phyloP scores from a whole-genome alignment of 2,113 vertebrate species.

The Lanius collurio region DNA sequence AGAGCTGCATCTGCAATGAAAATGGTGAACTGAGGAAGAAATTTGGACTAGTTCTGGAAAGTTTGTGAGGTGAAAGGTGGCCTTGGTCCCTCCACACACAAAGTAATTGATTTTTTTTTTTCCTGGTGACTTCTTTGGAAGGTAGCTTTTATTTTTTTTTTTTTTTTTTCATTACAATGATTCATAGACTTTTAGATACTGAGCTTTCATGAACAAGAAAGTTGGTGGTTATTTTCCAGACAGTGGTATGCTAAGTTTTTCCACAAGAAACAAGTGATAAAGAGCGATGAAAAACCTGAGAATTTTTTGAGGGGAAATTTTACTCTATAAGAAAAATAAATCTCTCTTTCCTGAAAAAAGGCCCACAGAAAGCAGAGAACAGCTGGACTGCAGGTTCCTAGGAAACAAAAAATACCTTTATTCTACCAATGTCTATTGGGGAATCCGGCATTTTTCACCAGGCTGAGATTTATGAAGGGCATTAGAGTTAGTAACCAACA shows the following conservation, averaged over 20 bases:
- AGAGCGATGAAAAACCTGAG: background rate
- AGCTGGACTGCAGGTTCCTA: background rate
- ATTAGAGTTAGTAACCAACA: background rate
- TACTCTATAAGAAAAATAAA: background rate
- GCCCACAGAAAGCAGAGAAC: background rate
- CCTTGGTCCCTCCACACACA: background rate
- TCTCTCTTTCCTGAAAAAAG: background rate
- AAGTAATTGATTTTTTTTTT: background rate
- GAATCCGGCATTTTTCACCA: background rate
- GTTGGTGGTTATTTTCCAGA: background rate
- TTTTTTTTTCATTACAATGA: background rate
- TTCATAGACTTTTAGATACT: background rate
- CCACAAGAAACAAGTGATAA: background rate
- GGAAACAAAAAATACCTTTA: slow-evolving; percentile 6
- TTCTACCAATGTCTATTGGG: background rate
- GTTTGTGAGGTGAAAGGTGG: background rate
- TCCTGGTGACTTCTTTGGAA: background rate
- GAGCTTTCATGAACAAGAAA: background rate
- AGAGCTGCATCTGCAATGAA: background rate
- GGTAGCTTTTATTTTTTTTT: too few species aligned
- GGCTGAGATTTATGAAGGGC: background rate
- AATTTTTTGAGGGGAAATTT: background rate
- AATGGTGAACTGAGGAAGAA: background rate
- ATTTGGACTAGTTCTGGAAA: background rate
- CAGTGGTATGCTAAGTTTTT: background rate